Conservation (phyloP, 2,888 invertebrate species). For the Anthophora plumipes region DNA sequence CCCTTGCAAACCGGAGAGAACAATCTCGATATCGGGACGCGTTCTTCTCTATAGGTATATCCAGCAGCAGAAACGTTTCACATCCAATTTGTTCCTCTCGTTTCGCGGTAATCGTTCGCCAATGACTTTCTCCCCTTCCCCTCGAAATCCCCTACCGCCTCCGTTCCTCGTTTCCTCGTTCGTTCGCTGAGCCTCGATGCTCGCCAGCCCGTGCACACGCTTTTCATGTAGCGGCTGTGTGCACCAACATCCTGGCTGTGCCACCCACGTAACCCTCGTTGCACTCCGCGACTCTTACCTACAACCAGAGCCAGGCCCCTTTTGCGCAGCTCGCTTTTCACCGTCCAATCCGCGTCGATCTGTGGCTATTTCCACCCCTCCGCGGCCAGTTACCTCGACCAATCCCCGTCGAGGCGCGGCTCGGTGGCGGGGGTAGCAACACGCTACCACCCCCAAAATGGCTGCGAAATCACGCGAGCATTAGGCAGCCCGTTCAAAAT, state of each 20-base stretch:
- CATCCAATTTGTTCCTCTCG: slow-evolving; percentile 78
- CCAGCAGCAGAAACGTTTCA: slow-evolving; percentile 70
- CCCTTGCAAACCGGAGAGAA: slow-evolving; percentile 9
- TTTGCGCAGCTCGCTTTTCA: slow-evolving; percentile 62
- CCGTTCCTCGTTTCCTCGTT: slow-evolving; percentile 3
- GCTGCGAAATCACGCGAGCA: slow-evolving; percentile 82
- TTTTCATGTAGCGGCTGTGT: slow-evolving; percentile 7
- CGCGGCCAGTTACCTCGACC: slow-evolving; percentile 68
- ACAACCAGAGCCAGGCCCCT: slow-evolving; percentile 61
- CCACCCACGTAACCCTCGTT: slow-evolving; percentile 15
- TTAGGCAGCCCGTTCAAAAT: slow-evolving; percentile 82
- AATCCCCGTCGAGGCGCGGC: slow-evolving; percentile 57
- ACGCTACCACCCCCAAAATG: slow-evolving; percentile 83
- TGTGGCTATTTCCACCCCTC: slow-evolving; percentile 53
- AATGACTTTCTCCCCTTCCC: slow-evolving; percentile 68
- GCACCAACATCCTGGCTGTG: slow-evolving; percentile 19
- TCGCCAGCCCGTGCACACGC: slow-evolving; percentile 15
- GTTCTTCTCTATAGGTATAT: slow-evolving; percentile 22
- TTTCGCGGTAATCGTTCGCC: slow-evolving; percentile 76
- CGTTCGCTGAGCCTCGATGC: slow-evolving; percentile 36
- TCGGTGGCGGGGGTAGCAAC: slow-evolving; percentile 50
- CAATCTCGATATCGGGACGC: slow-evolving; percentile 55
- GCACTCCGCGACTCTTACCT: slow-evolving; percentile 27
- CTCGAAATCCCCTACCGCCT: too few relatives aligned
- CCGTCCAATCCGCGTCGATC: slow-evolving; percentile 67